Percentiles rank a stretch among this genome's conserved stretches.
phyloP scores from a whole-genome alignment of 2,113 vertebrate genomes.

The Catagonus wagneri region DNA sequence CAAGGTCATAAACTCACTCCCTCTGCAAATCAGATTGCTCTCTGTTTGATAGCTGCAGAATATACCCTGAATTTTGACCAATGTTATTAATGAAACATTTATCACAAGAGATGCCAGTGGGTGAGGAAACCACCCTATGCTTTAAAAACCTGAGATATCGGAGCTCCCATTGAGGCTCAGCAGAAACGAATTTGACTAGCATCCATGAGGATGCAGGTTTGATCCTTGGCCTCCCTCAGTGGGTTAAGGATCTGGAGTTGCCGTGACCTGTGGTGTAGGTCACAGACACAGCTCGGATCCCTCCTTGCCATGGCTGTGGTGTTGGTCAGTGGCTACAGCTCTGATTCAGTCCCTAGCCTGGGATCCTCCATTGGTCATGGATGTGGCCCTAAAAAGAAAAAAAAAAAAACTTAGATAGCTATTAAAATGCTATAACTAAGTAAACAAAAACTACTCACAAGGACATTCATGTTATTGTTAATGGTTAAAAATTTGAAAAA shows the following conservation, averaged over 20 bases:
- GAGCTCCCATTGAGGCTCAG: no score
- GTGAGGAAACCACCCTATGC: background rate
- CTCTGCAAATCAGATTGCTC: background rate
- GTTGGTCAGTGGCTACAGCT: no score
- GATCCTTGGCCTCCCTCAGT: no score
- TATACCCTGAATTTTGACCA: background rate
- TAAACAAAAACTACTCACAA: background rate
- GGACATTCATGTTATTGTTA: conserved; percentile 1
- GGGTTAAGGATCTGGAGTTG: no score
- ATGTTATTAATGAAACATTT: background rate
- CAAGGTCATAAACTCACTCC: background rate
- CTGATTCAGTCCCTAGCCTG: no score
- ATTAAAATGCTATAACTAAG: background rate
- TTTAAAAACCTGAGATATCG: background rate
- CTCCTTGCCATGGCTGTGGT: no score
- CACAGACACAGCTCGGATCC: no score
- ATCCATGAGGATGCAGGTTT: no score
- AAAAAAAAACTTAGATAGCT: background rate
- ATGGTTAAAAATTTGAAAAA: background rate
- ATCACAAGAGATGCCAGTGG: conserved; percentile 4
- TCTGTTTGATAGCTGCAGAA: background rate
- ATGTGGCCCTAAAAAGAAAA: no score
- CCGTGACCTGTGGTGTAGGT: no score
- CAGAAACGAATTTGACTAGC: no score
- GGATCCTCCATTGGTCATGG: no score